phyloP scores from a whole-genome alignment of 2,888 invertebrate species.

The Lasioglossum calceatum region DNA sequence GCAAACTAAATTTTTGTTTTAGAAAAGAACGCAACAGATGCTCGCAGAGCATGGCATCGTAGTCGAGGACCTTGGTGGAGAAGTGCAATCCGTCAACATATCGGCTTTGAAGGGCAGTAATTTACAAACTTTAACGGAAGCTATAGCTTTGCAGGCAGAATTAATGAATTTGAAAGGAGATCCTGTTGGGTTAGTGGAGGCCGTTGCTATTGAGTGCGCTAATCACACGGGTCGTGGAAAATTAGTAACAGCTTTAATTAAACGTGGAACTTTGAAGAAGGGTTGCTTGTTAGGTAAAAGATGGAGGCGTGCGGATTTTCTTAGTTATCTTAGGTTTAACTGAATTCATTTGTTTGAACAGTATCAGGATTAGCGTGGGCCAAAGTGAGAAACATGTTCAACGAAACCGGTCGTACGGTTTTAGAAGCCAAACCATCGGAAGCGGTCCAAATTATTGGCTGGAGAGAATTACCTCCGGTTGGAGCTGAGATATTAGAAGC shows the following conservation, averaged over 20 bases:
- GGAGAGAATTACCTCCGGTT: constrained; percentile 94
- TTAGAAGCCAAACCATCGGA: constrained; percentile 90
- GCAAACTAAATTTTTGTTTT: constrained; percentile 58
- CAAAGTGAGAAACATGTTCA: constrained; percentile 92
- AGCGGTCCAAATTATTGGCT: constrained; percentile 95
- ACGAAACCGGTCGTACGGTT: constrained; percentile 90
- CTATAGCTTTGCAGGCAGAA: constrained; percentile 93
- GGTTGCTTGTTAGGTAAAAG: constrained; percentile 85
- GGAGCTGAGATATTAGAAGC: constrained; percentile 96
- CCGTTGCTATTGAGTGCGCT: constrained; percentile 94
- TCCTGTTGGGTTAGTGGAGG: constrained; percentile 94
- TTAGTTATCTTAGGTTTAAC: background rate
- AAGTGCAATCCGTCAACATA: constrained; percentile 95
- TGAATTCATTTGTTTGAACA: constrained; percentile 78
- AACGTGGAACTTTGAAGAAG: constrained; percentile 87
- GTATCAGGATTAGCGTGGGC: constrained; percentile 95
- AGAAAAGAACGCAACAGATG: constrained; percentile 91
- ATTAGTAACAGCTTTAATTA: constrained; percentile 87
- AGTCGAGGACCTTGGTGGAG: constrained; percentile 95
- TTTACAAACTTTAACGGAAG: constrained; percentile 92
- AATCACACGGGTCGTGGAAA: constrained; percentile 89
- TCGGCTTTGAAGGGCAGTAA: constrained; percentile 95
- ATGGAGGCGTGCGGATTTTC: background rate
- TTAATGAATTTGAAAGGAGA: constrained; percentile 94
- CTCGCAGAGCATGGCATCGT: constrained; percentile 92